Conservation (phyloP, 2,113 vertebrate species). For the Edolisoma coerulescens region DNA sequence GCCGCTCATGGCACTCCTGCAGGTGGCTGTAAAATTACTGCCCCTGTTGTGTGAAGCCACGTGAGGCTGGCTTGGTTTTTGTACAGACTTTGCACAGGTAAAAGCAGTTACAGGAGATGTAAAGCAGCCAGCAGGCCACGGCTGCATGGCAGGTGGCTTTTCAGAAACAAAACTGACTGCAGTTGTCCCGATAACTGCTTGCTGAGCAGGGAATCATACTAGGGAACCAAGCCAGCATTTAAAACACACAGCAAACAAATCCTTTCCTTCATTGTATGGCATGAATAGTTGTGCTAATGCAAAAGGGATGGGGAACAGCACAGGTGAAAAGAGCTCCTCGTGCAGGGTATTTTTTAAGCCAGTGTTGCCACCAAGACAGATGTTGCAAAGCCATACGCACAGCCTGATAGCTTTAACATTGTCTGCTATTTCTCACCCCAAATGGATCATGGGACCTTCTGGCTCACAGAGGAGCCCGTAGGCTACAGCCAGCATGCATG, state of each 20-base stretch:
- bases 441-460: constrained; percentile 51
- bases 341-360: not conserved
- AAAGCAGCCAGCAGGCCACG: not conserved
- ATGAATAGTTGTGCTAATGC: not conserved
- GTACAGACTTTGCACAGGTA: not conserved
- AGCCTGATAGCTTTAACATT: not conserved
- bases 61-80: not conserved
- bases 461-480: constrained; percentile 40
- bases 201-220: not conserved
- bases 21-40: not conserved
- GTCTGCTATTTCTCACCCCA: constrained; percentile 24
- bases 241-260: not conserved
- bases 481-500: constrained; percentile 40
- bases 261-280: not conserved
- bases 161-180: not conserved
- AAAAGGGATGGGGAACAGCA: not conserved
- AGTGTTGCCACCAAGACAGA: not conserved
- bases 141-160: not conserved
- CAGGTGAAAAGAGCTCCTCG: not conserved
- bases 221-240: not conserved
- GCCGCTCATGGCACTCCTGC: not conserved
- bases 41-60: not conserved
- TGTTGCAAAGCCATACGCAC: not conserved
- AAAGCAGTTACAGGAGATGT: not conserved
- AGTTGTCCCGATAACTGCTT: not conserved